Conservation (phyloP, 1,140 invertebrate genomes). For the Drosophila albomicans region DNA sequence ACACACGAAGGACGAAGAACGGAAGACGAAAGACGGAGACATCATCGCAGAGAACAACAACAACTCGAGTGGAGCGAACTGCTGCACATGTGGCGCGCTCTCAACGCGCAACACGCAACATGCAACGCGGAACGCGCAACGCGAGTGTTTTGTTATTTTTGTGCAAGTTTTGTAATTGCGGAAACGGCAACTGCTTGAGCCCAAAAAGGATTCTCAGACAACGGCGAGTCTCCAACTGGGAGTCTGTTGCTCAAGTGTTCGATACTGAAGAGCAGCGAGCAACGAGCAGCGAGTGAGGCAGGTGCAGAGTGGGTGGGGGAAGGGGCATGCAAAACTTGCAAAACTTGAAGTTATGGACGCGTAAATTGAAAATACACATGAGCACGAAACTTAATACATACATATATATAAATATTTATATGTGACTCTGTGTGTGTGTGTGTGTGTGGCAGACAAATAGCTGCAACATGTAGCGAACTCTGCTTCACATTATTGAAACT, state of each 20-base stretch:
- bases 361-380: conserved; percentile 83
- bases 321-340: conserved; percentile 68
- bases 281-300: conserved; percentile 1
- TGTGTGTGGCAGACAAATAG: conserved; percentile 46
- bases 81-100: conserved; percentile 66
- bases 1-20: conserved; percentile 6
- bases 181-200: conserved; percentile 76
- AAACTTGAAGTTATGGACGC: conserved; percentile 82
- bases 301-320: not conserved
- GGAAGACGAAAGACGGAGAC: not conserved
- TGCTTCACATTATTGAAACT: conserved; percentile 80
- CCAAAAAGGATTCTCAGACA: conserved; percentile 38
- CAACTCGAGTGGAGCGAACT: too few species aligned
- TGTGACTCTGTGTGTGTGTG: conserved; percentile 8
- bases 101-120: conserved; percentile 31
- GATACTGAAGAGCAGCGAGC: conserved; percentile 34
- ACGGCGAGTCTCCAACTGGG: conserved; percentile 25
- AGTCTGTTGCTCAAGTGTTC: conserved; percentile 70
- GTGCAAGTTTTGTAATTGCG: conserved; percentile 80
- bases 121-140: conserved; percentile 24
- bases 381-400: conserved; percentile 43
- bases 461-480: conserved; percentile 56
- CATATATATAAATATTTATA: conserved; percentile 7
- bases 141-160: conserved; percentile 81
- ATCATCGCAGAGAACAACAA: not conserved